phyloP scores from a whole-genome alignment of 2,888 invertebrate species.

The Eupithecia subfuscata region DNA sequence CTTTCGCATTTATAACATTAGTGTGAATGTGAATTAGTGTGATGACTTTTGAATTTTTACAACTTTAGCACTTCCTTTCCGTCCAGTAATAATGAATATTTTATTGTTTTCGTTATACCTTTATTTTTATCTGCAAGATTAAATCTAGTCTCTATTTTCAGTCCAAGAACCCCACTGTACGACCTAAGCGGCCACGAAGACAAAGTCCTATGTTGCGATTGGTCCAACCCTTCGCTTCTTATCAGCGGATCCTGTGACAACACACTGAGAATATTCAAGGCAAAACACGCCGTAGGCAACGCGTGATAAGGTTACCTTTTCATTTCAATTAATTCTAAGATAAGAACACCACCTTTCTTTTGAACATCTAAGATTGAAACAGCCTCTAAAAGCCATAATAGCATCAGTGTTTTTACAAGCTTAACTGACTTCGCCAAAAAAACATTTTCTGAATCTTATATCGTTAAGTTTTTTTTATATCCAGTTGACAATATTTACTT shows the following conservation, averaged over 20 bases:
- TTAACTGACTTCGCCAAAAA: background rate
- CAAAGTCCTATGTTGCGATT: slow-evolving; percentile 96
- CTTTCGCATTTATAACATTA: no score
- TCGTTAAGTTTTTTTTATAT: background rate
- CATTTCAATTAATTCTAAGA: slow-evolving; percentile 15
- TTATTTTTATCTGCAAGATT: background rate
- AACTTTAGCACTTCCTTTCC: no score
- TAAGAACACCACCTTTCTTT: background rate
- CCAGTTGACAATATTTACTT: no score
- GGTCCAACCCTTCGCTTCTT: slow-evolving; percentile 94
- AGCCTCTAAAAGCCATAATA: background rate
- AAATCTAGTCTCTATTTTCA: slow-evolving; percentile 61
- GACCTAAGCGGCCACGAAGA: slow-evolving; percentile 97
- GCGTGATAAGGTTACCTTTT: slow-evolving; percentile 47
- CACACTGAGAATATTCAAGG: slow-evolving; percentile 93
- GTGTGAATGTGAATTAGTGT: no score
- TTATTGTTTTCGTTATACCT: background rate
- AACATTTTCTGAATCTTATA: background rate
- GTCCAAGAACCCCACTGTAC: slow-evolving; percentile 95
- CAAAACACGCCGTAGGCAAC: slow-evolving; percentile 75
- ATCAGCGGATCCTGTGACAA: slow-evolving; percentile 97
- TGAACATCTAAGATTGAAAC: background rate
- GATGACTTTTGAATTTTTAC: no score
- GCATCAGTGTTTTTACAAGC: background rate
- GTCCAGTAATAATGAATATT: background rate